Base-by-base conservation (phyloP, 1,140 invertebrate species). In the Vanessa tameamea region DNA sequence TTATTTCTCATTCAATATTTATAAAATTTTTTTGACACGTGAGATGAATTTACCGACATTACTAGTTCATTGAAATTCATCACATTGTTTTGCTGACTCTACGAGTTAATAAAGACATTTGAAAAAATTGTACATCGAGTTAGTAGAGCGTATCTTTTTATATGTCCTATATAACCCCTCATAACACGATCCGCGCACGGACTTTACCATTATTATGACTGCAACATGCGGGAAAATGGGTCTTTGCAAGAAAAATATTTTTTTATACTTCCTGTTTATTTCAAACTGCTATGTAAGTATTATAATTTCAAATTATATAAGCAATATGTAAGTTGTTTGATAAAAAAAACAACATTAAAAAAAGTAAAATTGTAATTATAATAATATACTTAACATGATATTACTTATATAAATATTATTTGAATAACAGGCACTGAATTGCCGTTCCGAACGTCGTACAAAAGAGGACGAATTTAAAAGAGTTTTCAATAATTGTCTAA, bases 391-490 rank as follows among this genome's bases (percentile, higher is more conserved):
- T 50, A 14, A n/a, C 4, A n/a, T 0, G 2, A 50, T 50, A 15
- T 15, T 20, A 16, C 5, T 8, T 37, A 61, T 37, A 15, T 31
- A 31, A 1, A 31, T 31, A n/a, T 37, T 14, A 69, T 9, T 57
- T 47, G 2, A 69, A 47, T 15, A 66, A 53, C 75, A 92, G 88
- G 84, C 85, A 15, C 76, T 94, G 5, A 93, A 88, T 55, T 94
- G 94, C 73, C 87, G 88, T 15, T 88, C 93, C 3, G 91, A 93
- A 65, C 93, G 93, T n/a, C 89, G 92, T 11, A 78, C 84, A 9
- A 89, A 88, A 70, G 93, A 93, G 66, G 81, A 85, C 15, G 92
- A 94, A 63, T 68, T 94, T 8, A 90, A 86, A 61, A 83, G 81
- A 37, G 81, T 90, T 47, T 90, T 87, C 65, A 82, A 83, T 64